phyloP scores from a whole-genome alignment of 2,797 vertebrate genomes.

The Acanthurus lineatus region DNA sequence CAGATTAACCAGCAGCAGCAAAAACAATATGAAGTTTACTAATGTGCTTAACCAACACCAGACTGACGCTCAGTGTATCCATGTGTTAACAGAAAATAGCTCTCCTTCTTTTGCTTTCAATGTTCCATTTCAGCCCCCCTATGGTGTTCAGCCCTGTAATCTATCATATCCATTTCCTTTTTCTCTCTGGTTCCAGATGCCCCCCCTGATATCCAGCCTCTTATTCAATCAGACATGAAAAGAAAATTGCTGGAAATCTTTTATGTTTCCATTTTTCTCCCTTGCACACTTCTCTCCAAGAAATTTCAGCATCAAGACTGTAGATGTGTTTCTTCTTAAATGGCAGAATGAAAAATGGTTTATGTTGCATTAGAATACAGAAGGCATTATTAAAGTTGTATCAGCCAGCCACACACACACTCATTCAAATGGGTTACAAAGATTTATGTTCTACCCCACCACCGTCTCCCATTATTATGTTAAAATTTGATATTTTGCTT shows the following conservation, averaged over 20 bases:
- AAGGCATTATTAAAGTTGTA: background rate
- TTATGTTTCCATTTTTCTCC: slow-evolving; percentile 40
- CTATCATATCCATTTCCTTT: slow-evolving; percentile 41
- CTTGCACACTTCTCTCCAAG: slow-evolving; percentile 5
- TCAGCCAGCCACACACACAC: background rate
- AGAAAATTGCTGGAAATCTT: slow-evolving; percentile 41
- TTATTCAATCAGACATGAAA: slow-evolving; percentile 51
- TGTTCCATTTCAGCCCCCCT: slow-evolving; percentile 32
- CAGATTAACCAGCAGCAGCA: background rate
- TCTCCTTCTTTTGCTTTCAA: slow-evolving; percentile 2
- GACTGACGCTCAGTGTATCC: slow-evolving; percentile 4
- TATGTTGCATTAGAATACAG: background rate
- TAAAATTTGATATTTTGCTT: background rate
- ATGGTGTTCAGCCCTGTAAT: slow-evolving; percentile 35
- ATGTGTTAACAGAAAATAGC: slow-evolving; percentile 40
- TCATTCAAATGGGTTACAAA: background rate
- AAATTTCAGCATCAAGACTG: slow-evolving; percentile 5
- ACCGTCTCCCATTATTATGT: background rate
- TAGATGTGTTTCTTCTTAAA: slow-evolving; percentile 21
- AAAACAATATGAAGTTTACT: background rate
- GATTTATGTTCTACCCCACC: background rate
- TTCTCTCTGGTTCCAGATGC: slow-evolving; percentile 47
- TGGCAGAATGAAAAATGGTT: slow-evolving; percentile 25
- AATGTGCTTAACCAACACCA: slow-evolving; percentile 2
- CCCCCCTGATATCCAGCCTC: slow-evolving; percentile 36